These are phyloP conservation scores for Scolanthus callimorphus DNA, from an alignment of 92 coral and sea anemone species.

Conservation along the genomic window DNA sequence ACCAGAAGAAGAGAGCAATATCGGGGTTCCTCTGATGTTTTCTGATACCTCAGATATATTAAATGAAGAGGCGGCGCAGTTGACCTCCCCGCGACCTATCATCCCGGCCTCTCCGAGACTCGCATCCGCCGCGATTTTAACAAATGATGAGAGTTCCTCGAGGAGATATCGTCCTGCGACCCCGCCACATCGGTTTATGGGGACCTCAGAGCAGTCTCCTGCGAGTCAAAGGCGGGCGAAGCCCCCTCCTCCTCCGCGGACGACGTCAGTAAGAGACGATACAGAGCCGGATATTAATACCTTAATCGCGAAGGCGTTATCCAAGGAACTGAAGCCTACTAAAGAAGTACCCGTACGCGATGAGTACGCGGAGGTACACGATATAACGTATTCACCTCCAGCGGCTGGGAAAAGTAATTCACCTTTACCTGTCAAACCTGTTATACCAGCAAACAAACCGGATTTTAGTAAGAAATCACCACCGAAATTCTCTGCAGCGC, in stretches of 20 bases:
- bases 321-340: conserved; percentile 28
- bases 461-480: neutral
- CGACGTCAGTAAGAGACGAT: conserved; percentile 27
- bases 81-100: conserved; percentile 4
- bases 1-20: too few relatives aligned
- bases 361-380: conserved; percentile 1
- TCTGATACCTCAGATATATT: too few relatives aligned
- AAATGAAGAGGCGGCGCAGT: too few relatives aligned
- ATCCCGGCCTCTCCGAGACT: conserved; percentile 24
- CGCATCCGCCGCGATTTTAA: conserved; percentile 14
- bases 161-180: neutral
- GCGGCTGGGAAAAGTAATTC: too few relatives aligned
- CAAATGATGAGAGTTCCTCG: conserved; percentile 1
- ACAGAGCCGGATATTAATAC: conserved; percentile 17
- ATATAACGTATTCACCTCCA: neutral
- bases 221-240: neutral
- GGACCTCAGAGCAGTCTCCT: conserved; percentile 1
- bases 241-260: conserved; percentile 45
- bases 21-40: too few relatives aligned
- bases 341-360: conserved; percentile 53
- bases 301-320: conserved; percentile 33
- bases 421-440: neutral
- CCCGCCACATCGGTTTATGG: conserved; percentile 8
- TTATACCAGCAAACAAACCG: neutral
- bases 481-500: neutral